Evolutionary conservation across 2,113 vertebrate species (phyloP).

Genomic region (Cyphotilapia sp.): DNA sequence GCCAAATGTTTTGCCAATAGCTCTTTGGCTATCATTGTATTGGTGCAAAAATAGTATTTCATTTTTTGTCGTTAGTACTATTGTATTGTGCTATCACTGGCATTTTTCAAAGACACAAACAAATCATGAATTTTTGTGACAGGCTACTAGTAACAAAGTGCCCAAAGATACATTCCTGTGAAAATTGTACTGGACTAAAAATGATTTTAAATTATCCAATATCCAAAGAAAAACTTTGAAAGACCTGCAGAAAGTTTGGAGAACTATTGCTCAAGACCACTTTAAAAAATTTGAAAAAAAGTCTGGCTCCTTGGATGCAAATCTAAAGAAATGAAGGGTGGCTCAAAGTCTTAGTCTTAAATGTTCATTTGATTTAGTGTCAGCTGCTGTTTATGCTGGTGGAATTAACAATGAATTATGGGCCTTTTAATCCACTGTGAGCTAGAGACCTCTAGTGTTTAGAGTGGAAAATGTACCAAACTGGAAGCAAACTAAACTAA

Average conservation of each 20-base stretch:
- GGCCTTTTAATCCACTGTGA: background rate
- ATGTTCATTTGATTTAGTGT: background rate
- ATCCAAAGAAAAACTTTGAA: background rate
- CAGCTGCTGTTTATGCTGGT: background rate
- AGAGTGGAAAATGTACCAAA: background rate
- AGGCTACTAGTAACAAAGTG: background rate
- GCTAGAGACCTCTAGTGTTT: constrained; percentile 32
- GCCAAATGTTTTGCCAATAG: background rate
- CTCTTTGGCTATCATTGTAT: background rate
- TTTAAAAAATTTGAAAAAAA: background rate
- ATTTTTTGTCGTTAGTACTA: background rate
- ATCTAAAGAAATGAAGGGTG: background rate
- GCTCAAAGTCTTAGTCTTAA: background rate
- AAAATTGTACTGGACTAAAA: background rate
- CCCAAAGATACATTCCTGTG: background rate
- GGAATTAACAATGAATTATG: background rate
- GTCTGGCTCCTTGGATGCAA: background rate
- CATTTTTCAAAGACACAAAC: background rate
- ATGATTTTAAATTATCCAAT: background rate
- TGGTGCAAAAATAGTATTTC: background rate
- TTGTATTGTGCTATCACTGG: background rate
- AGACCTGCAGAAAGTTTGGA: background rate
- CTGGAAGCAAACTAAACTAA: background rate
- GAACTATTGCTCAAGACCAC: background rate
- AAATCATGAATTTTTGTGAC: background rate